A percentile compares a stretch with the other conserved stretches of the same genome.
Evolutionary conservation across 2,888 invertebrate species (phyloP).

Genomic region (Drosophila greeni): DNA sequence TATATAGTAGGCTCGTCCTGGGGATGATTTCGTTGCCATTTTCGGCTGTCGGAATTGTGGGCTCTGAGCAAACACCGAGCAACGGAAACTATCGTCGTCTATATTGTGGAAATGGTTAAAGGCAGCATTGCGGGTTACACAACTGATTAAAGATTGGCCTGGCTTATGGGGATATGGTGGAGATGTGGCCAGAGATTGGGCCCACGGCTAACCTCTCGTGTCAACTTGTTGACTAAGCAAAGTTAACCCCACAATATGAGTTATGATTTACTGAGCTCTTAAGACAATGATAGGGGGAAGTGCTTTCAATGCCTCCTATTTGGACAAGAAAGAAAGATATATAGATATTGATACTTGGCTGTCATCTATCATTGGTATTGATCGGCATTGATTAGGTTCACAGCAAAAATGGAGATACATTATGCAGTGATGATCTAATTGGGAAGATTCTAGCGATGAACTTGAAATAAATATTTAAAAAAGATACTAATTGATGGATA

Average conservation of each 20-base stretch:
- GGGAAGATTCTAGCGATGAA: not conserved
- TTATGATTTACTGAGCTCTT: slow-evolving; percentile 39
- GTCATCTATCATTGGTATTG: slow-evolving; percentile 11
- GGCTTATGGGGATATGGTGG: slow-evolving; percentile 30
- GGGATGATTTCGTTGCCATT: slow-evolving; percentile 30
- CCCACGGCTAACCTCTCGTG: slow-evolving; percentile 19
- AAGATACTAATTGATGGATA: not conserved
- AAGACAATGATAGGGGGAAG: slow-evolving; percentile 30
- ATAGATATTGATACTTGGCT: slow-evolving; percentile 2
- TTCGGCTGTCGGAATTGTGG: slow-evolving; percentile 24
- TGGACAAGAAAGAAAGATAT: not conserved
- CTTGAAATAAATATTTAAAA: not conserved
- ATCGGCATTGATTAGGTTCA: not conserved
- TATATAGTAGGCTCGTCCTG: slow-evolving; percentile 18
- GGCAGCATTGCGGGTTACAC: slow-evolving; percentile 40
- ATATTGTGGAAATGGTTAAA: slow-evolving; percentile 21
- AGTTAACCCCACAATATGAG: slow-evolving; percentile 22
- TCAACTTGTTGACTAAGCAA: slow-evolving; percentile 42
- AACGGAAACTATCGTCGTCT: slow-evolving; percentile 56
- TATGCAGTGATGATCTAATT: not conserved
- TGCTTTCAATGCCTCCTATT: slow-evolving; percentile 22
- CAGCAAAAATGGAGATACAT: not conserved
- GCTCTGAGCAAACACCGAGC: slow-evolving; percentile 34
- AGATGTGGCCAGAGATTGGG: slow-evolving; percentile 27
- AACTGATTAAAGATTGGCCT: slow-evolving; percentile 41